Evolutionary conservation across 2,113 vertebrate species (phyloP).

Genomic region (Neolamprologus caudopunctatus): DNA sequence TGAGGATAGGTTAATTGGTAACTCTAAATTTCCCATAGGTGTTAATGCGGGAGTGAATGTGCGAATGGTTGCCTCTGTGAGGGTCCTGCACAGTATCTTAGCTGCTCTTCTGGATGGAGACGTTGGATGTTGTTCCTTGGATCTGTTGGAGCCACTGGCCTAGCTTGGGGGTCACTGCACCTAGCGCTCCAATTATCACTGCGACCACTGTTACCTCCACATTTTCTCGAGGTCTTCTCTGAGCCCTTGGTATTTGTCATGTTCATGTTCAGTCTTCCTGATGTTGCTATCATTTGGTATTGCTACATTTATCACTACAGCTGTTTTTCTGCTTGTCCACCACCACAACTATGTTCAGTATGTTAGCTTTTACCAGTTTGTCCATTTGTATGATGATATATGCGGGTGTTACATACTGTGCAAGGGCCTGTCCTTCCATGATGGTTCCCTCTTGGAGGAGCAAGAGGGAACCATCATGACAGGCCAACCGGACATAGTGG

Average conservation of each 20-base stretch:
- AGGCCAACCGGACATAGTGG: neutral
- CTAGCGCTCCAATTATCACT: neutral
- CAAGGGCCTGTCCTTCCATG: neutral
- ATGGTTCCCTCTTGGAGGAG: neutral
- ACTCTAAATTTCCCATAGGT: neutral
- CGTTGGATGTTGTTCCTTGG: neutral
- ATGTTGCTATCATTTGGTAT: neutral
- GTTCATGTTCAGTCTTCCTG: neutral
- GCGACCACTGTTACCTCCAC: neutral
- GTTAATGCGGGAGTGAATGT: neutral
- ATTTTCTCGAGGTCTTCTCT: neutral
- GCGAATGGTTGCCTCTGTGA: neutral
- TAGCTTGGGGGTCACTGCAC: neutral
- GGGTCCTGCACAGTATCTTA: neutral
- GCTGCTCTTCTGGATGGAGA: neutral
- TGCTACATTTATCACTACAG: neutral
- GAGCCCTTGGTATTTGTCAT: neutral
- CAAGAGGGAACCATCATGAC: neutral
- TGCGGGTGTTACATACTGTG: rapidly evolving
- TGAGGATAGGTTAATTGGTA: neutral
- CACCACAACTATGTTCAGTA: neutral
- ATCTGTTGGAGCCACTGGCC: neutral
- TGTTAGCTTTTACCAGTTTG: neutral
- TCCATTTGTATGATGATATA: neutral
- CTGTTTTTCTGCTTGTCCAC: neutral